These are phyloP conservation scores for Ctenoplectra terminalis DNA, from an alignment of 1,140 invertebrate species.

Conservation along the genomic window DNA sequence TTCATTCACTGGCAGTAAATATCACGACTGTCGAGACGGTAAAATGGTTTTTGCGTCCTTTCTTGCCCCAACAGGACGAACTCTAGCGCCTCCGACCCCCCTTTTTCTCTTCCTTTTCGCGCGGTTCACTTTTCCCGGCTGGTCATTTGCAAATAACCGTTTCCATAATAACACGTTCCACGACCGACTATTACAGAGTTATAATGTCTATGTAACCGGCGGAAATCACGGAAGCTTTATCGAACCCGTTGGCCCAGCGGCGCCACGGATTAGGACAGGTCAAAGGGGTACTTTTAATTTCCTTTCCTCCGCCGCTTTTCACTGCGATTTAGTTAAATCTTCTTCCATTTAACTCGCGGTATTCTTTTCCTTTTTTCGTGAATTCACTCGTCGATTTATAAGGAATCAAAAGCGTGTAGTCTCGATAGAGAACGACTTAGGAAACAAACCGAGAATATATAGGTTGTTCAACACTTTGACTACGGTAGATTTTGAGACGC, in stretches of 20 bases:
- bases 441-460: too few species aligned
- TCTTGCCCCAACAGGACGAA: neutral
- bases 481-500: too few species aligned
- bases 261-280: slow-evolving; percentile 62
- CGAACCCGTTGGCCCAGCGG: slow-evolving; percentile 46
- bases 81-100: neutral
- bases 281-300: slow-evolving; percentile 70
- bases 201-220: slow-evolving; percentile 61
- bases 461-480: too few species aligned
- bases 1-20: slow-evolving; percentile 24
- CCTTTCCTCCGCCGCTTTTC: slow-evolving; percentile 42
- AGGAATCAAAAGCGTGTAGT: too few species aligned
- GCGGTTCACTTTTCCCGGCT: slow-evolving; percentile 36
- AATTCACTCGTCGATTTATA: too few species aligned
- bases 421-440: too few species aligned
- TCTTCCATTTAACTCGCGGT: too few species aligned
- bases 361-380: too few species aligned
- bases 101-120: neutral
- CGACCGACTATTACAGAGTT: slow-evolving; percentile 54
- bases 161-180: slow-evolving; percentile 40
- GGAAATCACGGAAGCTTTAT: slow-evolving; percentile 72
- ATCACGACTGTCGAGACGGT: slow-evolving; percentile 11
- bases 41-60: slow-evolving; percentile 18
- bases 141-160: slow-evolving; percentile 50
- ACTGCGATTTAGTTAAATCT: slow-evolving; percentile 20